Base-by-base conservation (phyloP, 2,113 vertebrate genomes). In the Neodontobutis hainanensis region DNA sequence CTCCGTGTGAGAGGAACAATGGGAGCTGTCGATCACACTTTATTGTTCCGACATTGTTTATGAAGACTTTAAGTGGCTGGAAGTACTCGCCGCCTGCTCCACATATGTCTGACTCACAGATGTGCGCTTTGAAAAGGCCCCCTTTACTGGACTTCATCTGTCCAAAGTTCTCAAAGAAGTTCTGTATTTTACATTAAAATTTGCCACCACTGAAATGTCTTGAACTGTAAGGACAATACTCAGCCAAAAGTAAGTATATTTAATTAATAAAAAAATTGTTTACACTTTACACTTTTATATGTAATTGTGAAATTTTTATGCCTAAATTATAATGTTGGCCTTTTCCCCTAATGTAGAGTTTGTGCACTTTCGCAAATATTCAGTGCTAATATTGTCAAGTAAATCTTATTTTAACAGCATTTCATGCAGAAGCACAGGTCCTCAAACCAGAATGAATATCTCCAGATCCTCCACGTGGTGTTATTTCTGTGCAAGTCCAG, bases 1-100 rank as follows among this genome's bases (percentile, higher is more conserved):
- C 68, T 63, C 49, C 14, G 79, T 66, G 76, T 75, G 75, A 68
- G 82, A 61, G 70, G 82, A 86, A 72, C 68, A 75, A 73, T 73
- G 75, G 71, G 63, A 77, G 63, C 73, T 72, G 80, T 81, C 87
- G 81, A 57, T 88, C 83, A 81, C 55, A 46, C 78, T 87, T 88
- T 83, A 86, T 61, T 73, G 78, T 85, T 78, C 60, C 34, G 51
- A 48, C 66, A 48, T 83, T 90, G 84, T 89, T 89, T 91, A 80
- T 81, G 76, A 72, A 85, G 35, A 62, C 69, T 89, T 84, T 80
- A 86, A 85, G 82, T 82, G 82, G 78, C 61, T 87, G 81, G 78
- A 87, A 87, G 80, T 74, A 83, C 76, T 80, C 71, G 6, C 19
- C 16, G 56, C 76, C 68, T 49, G 78, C 78, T 78, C 12, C 85